phyloP scores from a whole-genome alignment of 2,797 vertebrate species.

The Salarias fasciatus region DNA sequence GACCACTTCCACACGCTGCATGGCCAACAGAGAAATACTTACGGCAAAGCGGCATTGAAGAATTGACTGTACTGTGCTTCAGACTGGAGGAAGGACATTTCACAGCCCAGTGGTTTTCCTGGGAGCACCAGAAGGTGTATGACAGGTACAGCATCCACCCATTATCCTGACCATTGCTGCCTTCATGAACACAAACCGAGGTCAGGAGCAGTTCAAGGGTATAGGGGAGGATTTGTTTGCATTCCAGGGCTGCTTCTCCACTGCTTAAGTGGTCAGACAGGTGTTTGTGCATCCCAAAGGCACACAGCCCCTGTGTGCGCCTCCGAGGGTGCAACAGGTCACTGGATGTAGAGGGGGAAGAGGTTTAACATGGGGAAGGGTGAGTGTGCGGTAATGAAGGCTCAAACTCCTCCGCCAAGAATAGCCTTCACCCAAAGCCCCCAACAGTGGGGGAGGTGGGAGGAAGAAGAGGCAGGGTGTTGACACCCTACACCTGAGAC shows the following conservation, averaged over 20 bases:
- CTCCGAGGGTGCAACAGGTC: constrained; percentile 49
- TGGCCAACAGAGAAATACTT: too few relatives aligned
- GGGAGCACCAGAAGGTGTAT: constrained; percentile 26
- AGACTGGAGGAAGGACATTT: constrained; percentile 19
- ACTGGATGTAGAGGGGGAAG: constrained; percentile 16
- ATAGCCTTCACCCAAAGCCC: constrained; percentile 60
- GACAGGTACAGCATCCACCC: constrained; percentile 35
- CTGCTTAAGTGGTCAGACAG: constrained; percentile 51
- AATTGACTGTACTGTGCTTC: not conserved
- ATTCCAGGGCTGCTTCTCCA: constrained; percentile 57
- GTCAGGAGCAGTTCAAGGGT: constrained; percentile 70
- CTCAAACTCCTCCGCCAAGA: constrained; percentile 41
- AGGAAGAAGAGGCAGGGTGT: constrained; percentile 16
- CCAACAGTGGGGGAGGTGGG: constrained; percentile 24
- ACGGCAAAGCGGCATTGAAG: constrained; percentile 4
- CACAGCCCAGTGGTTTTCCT: constrained; percentile 12
- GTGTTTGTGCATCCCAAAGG: constrained; percentile 49
- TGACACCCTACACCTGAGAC: constrained; percentile 55
- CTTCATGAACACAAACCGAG: constrained; percentile 32
- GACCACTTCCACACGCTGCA: too few relatives aligned
- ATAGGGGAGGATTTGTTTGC: constrained; percentile 59
- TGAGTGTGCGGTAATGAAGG: not conserved
- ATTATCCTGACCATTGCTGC: constrained; percentile 23
- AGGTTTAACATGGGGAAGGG: constrained; percentile 11
- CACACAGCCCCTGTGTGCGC: constrained; percentile 28